A percentile compares a stretch with the other conserved stretches of the same genome.
These are phyloP conservation scores for Limnodromus scolopaceus DNA, from an alignment of 2,797 vertebrate species.

Conservation along the genomic window DNA sequence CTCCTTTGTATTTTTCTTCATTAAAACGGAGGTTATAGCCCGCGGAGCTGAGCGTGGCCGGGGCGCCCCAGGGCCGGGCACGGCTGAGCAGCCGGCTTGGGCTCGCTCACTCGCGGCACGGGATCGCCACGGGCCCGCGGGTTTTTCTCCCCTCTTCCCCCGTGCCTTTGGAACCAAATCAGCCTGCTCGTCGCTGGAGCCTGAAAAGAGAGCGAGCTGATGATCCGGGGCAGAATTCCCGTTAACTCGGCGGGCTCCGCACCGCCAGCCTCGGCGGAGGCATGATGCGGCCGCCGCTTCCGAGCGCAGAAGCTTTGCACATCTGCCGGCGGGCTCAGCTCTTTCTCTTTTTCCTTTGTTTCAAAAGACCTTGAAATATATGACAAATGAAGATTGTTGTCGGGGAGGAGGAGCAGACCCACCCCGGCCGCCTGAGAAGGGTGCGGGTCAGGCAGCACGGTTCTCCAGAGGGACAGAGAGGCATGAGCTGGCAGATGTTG, in stretches of 20 bases:
- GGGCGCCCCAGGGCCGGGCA: background rate
- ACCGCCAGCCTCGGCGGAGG: no score
- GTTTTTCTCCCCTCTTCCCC: background rate
- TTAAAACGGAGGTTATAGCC: background rate
- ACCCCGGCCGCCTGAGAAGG: background rate
- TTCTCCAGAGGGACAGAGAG: background rate
- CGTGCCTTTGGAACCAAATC: background rate
- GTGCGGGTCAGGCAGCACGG: background rate
- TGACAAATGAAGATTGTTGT: background rate
- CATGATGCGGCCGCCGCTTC: background rate
- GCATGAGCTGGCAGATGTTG: background rate
- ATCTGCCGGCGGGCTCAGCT: background rate
- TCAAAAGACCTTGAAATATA: background rate
- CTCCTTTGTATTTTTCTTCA: background rate
- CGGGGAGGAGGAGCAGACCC: background rate
- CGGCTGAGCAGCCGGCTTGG: rapidly evolving
- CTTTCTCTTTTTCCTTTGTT: rapidly evolving
- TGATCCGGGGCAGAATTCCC: background rate
- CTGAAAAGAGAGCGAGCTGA: background rate
- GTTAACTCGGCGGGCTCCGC: background rate
- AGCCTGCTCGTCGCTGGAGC: background rate
- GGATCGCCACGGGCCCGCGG: background rate
- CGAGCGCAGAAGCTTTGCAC: background rate
- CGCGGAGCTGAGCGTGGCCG: rapidly evolving
- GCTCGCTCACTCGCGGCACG: rapidly evolving